A percentile compares a stretch with the other conserved stretches of the same genome.
phyloP scores from a whole-genome alignment of 2,888 invertebrate species.

The Acrobasis repandana region DNA sequence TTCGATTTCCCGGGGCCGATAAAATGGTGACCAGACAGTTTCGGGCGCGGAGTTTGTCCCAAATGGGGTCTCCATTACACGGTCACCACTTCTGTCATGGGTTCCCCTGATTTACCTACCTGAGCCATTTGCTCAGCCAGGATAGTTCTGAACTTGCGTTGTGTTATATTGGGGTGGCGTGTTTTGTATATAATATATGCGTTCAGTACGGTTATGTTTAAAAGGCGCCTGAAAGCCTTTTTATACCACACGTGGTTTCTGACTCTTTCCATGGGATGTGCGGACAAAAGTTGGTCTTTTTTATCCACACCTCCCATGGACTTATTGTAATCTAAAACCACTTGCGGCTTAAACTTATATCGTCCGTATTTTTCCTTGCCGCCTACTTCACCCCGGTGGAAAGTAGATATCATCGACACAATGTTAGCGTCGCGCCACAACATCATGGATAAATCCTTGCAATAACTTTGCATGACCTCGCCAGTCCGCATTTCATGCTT shows the following conservation, averaged over 20 bases:
- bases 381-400: not conserved
- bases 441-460: not conserved
- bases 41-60: slow-evolving; percentile 25
- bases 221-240: slow-evolving; percentile 29
- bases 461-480: not conserved
- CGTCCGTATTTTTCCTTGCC: slow-evolving; percentile 9
- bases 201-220: slow-evolving; percentile 14
- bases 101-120: slow-evolving; percentile 16
- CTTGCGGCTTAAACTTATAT: slow-evolving; percentile 5
- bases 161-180: not conserved
- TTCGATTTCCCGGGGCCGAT: slow-evolving; percentile 25
- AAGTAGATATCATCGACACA: slow-evolving; percentile 1
- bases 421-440: slow-evolving; percentile 9
- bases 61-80: slow-evolving; percentile 9
- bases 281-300: slow-evolving; percentile 33
- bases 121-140: slow-evolving; percentile 22
- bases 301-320: slow-evolving; percentile 31
- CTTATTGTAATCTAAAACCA: slow-evolving; percentile 15
- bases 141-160: slow-evolving; percentile 20
- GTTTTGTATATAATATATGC: slow-evolving; percentile 11
- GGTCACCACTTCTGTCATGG: slow-evolving; percentile 9
- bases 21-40: slow-evolving; percentile 25
- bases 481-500: not conserved
- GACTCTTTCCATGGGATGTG: slow-evolving; percentile 29
- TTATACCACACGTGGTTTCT: slow-evolving; percentile 32